Percentiles rank a stretch among this genome's conserved stretches.
phyloP scores from a whole-genome alignment of 2,888 invertebrate species.

The Clunio marinus region DNA sequence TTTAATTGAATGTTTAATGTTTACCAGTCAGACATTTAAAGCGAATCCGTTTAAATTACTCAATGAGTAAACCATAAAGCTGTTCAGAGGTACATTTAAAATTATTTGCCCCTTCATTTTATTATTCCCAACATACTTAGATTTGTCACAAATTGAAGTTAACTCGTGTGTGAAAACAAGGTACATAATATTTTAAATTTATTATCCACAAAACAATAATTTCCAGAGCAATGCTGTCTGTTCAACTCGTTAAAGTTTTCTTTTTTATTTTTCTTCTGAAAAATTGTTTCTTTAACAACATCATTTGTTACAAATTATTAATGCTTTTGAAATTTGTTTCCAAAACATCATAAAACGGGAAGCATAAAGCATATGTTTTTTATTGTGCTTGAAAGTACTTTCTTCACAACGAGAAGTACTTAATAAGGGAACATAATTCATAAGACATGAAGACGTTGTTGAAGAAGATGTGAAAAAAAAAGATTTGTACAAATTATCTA shows the following conservation, averaged over 20 bases:
- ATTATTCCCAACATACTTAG: not conserved
- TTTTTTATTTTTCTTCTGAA: not conserved
- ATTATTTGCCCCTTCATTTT: not conserved
- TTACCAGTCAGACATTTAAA: too few relatives aligned
- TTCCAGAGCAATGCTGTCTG: not conserved
- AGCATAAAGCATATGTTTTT: constrained; percentile 25
- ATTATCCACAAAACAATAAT: constrained; percentile 31
- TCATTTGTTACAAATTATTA: constrained; percentile 10
- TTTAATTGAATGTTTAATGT: too few relatives aligned
- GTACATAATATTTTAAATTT: constrained; percentile 29
- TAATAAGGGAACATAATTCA: too few relatives aligned
- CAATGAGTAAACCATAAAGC: not conserved
- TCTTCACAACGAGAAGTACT: not conserved
- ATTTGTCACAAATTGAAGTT: constrained; percentile 30
- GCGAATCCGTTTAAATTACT: too few relatives aligned
- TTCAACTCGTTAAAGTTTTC: not conserved
- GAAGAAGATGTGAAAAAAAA: not conserved
- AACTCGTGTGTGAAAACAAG: constrained; percentile 36
- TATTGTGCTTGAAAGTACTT: not conserved
- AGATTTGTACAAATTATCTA: not conserved
- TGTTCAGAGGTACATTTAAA: not conserved
- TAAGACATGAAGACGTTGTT: not conserved
- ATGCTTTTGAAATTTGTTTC: constrained; percentile 5
- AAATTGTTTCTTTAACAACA: constrained; percentile 11
- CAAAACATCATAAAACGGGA: constrained; percentile 7